phyloP scores from a whole-genome alignment of 2,888 invertebrate genomes.

The Hypolimnas misippus region DNA sequence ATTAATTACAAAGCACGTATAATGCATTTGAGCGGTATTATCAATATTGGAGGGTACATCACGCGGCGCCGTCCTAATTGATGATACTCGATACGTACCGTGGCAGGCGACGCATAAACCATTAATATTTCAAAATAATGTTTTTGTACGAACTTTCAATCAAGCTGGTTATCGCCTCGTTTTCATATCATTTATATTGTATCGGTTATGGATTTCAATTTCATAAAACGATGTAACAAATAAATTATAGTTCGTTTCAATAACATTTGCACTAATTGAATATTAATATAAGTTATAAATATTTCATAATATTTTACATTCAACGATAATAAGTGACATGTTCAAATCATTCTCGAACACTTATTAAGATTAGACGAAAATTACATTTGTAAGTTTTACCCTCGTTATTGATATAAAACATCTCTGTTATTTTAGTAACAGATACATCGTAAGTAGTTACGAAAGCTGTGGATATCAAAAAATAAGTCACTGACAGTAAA shows the following conservation, averaged over 20 bases:
- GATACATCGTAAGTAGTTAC: too few relatives aligned
- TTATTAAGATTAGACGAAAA: too few relatives aligned
- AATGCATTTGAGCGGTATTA: constrained; percentile 34
- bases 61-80: constrained; percentile 38
- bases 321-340: too few relatives aligned
- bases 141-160: constrained; percentile 17
- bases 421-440: too few relatives aligned
- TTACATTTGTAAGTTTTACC: too few relatives aligned
- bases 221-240: neutral
- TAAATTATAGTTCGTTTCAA: neutral
- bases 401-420: too few relatives aligned
- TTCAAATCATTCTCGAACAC: too few relatives aligned
- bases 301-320: too few relatives aligned
- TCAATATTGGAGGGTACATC: constrained; percentile 28
- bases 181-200: neutral
- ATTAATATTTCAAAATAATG: constrained; percentile 36
- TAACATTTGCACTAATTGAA: neutral
- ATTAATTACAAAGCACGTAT: constrained; percentile 37
- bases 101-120: constrained; percentile 34
- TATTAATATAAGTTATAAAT: too few relatives aligned
- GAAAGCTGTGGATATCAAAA: too few relatives aligned
- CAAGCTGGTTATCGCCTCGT: constrained; percentile 5
- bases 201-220: constrained; percentile 2
- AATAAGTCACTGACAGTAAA: too few relatives aligned
- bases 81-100: constrained; percentile 38